These are phyloP conservation scores for Paralichthys olivaceus DNA, from an alignment of 2,113 vertebrate genomes.

Conservation along the genomic window DNA sequence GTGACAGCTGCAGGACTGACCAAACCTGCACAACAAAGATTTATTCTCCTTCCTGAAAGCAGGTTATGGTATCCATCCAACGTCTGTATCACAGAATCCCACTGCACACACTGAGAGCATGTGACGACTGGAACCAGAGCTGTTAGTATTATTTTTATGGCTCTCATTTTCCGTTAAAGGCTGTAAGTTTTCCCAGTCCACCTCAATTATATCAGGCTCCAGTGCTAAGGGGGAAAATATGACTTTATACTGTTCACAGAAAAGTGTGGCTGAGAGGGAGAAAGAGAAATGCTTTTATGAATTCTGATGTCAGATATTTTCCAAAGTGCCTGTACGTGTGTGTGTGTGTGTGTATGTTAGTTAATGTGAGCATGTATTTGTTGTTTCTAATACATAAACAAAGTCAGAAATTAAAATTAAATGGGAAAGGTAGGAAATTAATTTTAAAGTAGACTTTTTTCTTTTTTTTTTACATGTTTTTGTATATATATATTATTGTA, in stretches of 20 bases:
- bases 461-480: neutral
- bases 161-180: conserved; percentile 75
- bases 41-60: conserved; percentile 46
- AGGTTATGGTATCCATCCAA: conserved; percentile 15
- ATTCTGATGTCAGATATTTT: conserved; percentile 83
- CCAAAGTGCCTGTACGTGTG: conserved; percentile 54
- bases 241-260: conserved; percentile 74
- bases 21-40: conserved; percentile 50
- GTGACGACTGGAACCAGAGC: conserved; percentile 55
- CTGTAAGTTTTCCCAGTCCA: conserved; percentile 78
- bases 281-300: conserved; percentile 71
- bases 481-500: too few species aligned
- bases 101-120: conserved; percentile 11
- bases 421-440: neutral
- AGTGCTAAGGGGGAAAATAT: conserved; percentile 76
- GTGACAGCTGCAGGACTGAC: conserved; percentile 36
- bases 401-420: neutral
- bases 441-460: neutral
- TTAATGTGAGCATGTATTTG: conserved; percentile 22
- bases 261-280: conserved; percentile 63
- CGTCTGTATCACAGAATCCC: conserved; percentile 44
- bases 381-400: neutral
- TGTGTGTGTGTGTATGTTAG: conserved; percentile 11
- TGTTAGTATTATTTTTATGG: conserved; percentile 70
- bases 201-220: conserved; percentile 75